Conservation (phyloP, 2,888 invertebrate genomes). For the Ennomos fuscantarius region DNA sequence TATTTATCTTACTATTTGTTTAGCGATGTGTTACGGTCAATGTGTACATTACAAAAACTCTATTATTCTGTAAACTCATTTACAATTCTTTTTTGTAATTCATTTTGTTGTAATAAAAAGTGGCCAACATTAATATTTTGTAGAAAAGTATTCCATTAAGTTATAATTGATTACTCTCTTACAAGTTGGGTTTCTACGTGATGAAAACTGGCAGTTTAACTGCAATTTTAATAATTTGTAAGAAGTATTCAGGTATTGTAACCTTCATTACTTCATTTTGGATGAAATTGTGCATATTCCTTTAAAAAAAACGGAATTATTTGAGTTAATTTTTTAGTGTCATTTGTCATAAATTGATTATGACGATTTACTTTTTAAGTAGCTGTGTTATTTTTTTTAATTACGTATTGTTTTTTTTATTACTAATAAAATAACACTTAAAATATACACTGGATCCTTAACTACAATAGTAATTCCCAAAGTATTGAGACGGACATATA, state of each 20-base stretch:
- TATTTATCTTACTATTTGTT: conserved; percentile 16
- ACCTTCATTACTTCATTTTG: neutral
- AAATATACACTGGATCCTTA: conserved; percentile 55
- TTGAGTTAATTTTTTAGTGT: conserved; percentile 21
- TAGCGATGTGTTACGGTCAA: conserved; percentile 30
- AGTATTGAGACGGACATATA: conserved; percentile 40
- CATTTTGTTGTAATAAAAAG: too few species aligned
- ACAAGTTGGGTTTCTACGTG: neutral
- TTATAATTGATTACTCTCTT: too few species aligned
- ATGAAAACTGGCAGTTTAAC: conserved; percentile 24
- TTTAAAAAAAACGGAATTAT: conserved; percentile 1
- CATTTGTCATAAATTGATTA: conserved; percentile 24
- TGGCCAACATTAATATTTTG: too few species aligned
- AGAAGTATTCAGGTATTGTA: neutral
- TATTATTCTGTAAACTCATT: too few species aligned
- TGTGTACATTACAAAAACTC: conserved; percentile 8
- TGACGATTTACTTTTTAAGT: conserved; percentile 36
- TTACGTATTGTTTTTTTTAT: conserved; percentile 49
- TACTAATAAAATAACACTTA: conserved; percentile 57
- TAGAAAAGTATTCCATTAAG: too few species aligned
- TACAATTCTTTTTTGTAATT: too few species aligned
- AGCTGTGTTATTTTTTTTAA: conserved; percentile 36
- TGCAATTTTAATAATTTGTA: conserved; percentile 14
- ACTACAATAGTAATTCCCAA: conserved; percentile 49
- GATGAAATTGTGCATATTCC: conserved; percentile 29